Percentiles rank a stretch among this genome's conserved stretches.
Evolutionary conservation across 2,113 vertebrate species (phyloP).

Genomic region (Callaeas wilsoni): DNA sequence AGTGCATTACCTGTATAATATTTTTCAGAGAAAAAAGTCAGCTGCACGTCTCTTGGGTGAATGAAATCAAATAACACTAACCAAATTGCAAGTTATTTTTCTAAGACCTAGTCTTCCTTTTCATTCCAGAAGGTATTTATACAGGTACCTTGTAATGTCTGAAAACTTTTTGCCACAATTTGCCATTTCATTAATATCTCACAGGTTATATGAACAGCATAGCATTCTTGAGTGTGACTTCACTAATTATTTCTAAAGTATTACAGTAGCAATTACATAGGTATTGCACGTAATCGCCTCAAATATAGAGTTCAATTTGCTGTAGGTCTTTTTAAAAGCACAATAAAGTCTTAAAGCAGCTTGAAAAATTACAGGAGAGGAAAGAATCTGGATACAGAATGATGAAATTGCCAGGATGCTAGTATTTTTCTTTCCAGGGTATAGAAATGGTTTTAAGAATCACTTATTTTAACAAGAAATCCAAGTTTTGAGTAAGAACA

Average conservation of each 20-base stretch:
- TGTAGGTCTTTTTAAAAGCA: not conserved
- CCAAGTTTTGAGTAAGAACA: not conserved
- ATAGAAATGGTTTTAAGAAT: not conserved
- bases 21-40: no score
- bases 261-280: not conserved
- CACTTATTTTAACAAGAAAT: not conserved
- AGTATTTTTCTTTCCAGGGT: not conserved
- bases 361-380: not conserved
- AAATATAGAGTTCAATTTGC: not conserved
- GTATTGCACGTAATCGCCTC: not conserved
- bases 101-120: not conserved
- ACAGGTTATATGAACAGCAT: not conserved
- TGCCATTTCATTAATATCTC: not conserved
- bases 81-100: no score
- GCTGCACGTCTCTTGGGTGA: no score
- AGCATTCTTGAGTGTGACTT: not conserved
- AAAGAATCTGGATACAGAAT: not conserved
- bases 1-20: not conserved
- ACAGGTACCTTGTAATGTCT: not conserved
- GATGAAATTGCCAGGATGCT: not conserved
- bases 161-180: not conserved
- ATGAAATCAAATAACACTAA: no score
- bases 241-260: not conserved
- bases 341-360: not conserved
- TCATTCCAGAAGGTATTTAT: not conserved